These are phyloP conservation scores for Oxyruncus cristatus DNA, from an alignment of 2,113 vertebrate species.

Conservation along the genomic window DNA sequence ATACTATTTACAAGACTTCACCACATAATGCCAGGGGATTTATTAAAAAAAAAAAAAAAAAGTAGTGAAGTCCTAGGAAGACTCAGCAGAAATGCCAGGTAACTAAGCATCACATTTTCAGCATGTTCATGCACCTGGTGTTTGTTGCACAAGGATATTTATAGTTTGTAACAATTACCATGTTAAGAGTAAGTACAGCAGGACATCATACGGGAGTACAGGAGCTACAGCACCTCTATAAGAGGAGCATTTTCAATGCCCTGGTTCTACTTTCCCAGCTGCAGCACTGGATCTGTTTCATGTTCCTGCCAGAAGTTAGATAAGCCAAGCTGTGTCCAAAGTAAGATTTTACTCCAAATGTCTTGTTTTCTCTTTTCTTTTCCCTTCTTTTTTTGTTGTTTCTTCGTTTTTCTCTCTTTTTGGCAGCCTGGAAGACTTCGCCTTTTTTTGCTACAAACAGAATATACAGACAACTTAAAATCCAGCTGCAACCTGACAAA, in stretches of 20 bases:
- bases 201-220: neutral
- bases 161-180: neutral
- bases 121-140: neutral
- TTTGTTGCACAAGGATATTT: neutral
- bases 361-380: slow-evolving; percentile 80
- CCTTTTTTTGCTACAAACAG: slow-evolving; percentile 82
- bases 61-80: neutral
- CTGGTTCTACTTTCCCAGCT: neutral
- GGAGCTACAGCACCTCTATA: slow-evolving; percentile 41
- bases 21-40: slow-evolving; percentile 6
- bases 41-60: neutral
- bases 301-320: neutral
- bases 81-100: neutral
- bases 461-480: neutral
- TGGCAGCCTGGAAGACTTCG: slow-evolving; percentile 78
- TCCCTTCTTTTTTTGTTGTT: slow-evolving; percentile 83
- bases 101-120: neutral
- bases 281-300: neutral
- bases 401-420: slow-evolving; percentile 81
- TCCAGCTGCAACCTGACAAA: neutral
- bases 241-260: slow-evolving; percentile 22
- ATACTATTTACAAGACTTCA: slow-evolving; percentile 74
- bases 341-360: neutral
- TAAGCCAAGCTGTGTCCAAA: slow-evolving; percentile 11
- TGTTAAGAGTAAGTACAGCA: neutral